Conservation (phyloP, 1,140 invertebrate species). For the Sitodiplosis mosellana region DNA sequence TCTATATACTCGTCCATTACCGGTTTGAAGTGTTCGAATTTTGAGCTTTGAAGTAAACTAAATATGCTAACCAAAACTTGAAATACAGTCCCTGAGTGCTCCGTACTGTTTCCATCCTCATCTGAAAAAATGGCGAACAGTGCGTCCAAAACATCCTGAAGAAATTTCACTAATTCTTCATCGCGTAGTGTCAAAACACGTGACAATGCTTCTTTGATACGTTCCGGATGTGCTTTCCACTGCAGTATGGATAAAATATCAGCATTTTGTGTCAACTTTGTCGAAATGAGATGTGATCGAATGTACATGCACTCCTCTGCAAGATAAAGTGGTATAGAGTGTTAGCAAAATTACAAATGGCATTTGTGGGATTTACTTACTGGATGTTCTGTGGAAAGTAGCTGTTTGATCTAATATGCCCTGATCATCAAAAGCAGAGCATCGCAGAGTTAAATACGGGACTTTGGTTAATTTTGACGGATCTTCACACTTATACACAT, state of each 20-base stretch:
- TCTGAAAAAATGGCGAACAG: constrained; percentile 88
- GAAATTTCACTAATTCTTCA: constrained; percentile 90
- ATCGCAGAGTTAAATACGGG: constrained; percentile 55
- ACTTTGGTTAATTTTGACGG: constrained; percentile 48
- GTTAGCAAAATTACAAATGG: no score
- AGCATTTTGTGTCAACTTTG: constrained; percentile 86
- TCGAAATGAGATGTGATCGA: constrained; percentile 74
- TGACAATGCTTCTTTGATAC: constrained; percentile 66
- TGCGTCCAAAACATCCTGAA: constrained; percentile 89
- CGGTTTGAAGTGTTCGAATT: constrained; percentile 89
- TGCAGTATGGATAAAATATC: constrained; percentile 76
- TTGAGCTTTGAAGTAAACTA: constrained; percentile 73
- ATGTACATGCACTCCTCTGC: constrained; percentile 72
- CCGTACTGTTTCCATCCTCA: constrained; percentile 72
- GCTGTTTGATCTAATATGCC: constrained; percentile 29
- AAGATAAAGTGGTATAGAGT: no score
- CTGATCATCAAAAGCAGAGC: constrained; percentile 40
- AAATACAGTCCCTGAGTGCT: constrained; percentile 42
- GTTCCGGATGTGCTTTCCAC: constrained; percentile 75
- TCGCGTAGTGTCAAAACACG: constrained; percentile 58
- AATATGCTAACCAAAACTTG: constrained; percentile 75
- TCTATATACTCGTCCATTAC: constrained; percentile 92
- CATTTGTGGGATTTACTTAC: no score
- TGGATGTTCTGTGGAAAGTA: constrained; percentile 58
- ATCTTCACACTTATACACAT: constrained; percentile 87